Evolutionary conservation across 2,888 invertebrate species (phyloP).

Genomic region (Oscheius sp.): DNA sequence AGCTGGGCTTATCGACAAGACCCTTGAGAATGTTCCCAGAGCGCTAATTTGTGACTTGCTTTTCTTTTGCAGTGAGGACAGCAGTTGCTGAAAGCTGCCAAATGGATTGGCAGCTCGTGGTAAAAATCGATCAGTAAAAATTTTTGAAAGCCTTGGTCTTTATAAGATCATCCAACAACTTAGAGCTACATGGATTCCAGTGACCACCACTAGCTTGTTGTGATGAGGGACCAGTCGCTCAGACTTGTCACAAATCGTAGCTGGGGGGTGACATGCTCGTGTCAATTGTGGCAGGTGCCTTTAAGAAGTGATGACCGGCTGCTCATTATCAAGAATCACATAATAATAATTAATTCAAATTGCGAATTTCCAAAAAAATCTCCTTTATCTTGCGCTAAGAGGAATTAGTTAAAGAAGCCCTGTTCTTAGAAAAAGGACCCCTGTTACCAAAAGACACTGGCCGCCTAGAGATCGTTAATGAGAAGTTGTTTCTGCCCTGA

Average conservation of each 20-base stretch:
- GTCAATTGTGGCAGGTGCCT: conserved; percentile 24
- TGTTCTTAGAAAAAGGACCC: neutral
- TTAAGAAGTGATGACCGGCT: conserved; percentile 20
- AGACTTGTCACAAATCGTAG: conserved; percentile 22
- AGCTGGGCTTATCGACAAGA: neutral
- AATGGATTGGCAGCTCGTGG: conserved; percentile 19
- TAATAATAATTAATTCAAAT: too few relatives aligned
- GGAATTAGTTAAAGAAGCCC: neutral
- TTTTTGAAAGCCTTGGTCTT: neutral
- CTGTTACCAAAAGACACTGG: neutral
- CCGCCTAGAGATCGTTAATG: conserved; percentile 3
- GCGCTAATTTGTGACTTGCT: neutral
- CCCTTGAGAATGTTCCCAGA: neutral
- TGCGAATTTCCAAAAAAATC: too few relatives aligned
- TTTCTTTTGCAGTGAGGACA: neutral
- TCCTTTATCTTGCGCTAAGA: too few relatives aligned
- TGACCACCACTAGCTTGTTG: conserved; percentile 18
- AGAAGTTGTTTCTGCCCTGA: conserved; percentile 25
- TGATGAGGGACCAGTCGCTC: conserved; percentile 23
- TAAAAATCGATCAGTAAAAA: conserved; percentile 9
- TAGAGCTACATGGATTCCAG: neutral
- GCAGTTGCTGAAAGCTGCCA: conserved; percentile 25
- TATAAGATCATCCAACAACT: neutral
- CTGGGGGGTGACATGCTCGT: conserved; percentile 16
- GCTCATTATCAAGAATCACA: conserved; percentile 13